These are phyloP conservation scores for Diplogasteroides magnus DNA, from an alignment of 1,140 invertebrate species.

Conservation along the genomic window DNA sequence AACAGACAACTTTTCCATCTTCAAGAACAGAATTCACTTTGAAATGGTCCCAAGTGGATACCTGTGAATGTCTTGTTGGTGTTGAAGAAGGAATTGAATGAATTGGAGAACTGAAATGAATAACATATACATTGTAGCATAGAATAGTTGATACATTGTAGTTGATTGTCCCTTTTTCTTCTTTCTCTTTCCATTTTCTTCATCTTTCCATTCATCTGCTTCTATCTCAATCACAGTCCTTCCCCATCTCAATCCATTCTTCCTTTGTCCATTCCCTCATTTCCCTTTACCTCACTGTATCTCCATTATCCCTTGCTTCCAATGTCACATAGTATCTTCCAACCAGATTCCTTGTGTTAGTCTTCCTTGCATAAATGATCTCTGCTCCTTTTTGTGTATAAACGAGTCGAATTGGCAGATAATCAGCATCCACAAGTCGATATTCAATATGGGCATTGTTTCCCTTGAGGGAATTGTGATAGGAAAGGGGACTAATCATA, in stretches of 20 bases:
- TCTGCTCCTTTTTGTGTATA: not conserved
- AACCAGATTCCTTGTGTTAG: not conserved
- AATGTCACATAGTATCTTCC: conserved; percentile 15
- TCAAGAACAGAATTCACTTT: too few relatives aligned
- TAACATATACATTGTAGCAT: too few relatives aligned
- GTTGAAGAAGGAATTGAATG: too few relatives aligned
- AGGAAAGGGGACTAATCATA: not conserved
- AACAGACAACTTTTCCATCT: too few relatives aligned
- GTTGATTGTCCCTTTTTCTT: not conserved
- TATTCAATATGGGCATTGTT: conserved; percentile 22
- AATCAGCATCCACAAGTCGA: conserved; percentile 4
- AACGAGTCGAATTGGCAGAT: not conserved
- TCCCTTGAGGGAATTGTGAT: not conserved
- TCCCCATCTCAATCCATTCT: not conserved
- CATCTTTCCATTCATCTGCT: not conserved
- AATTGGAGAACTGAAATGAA: too few relatives aligned
- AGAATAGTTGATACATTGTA: too few relatives aligned
- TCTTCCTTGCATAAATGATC: not conserved
- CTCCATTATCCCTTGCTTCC: conserved; percentile 24
- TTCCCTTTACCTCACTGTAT: conserved; percentile 5
- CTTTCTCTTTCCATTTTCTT: conserved; percentile 2
- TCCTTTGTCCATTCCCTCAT: not conserved
- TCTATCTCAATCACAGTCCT: not conserved
- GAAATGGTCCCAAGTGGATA: too few relatives aligned
- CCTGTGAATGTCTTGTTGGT: too few relatives aligned